Conservation (phyloP, 2,113 vertebrate species). For the Machaerirhynchus nigripectus region DNA sequence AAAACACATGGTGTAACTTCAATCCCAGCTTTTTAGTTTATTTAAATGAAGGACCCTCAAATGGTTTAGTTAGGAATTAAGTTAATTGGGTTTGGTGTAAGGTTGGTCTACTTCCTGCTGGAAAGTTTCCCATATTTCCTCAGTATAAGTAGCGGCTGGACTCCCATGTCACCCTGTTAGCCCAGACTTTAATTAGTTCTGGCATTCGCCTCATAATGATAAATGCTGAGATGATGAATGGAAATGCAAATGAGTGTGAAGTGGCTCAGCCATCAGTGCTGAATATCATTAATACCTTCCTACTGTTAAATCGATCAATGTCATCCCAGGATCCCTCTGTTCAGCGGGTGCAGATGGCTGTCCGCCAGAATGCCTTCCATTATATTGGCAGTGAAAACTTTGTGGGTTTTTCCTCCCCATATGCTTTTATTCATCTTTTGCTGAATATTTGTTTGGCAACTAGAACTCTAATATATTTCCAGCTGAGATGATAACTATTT, state of each 20-base stretch:
- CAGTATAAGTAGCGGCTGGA: constrained; percentile 75
- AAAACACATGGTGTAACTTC: constrained; percentile 27
- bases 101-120: constrained; percentile 84
- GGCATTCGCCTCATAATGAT: constrained; percentile 92
- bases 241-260: constrained; percentile 94
- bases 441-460: constrained; percentile 81
- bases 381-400: constrained; percentile 64
- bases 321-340: constrained; percentile 79
- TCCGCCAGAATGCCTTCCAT: constrained; percentile 72
- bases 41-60: constrained; percentile 83
- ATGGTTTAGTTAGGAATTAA: constrained; percentile 84
- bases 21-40: constrained; percentile 60
- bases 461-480: constrained; percentile 80
- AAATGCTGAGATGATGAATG: constrained; percentile 96
- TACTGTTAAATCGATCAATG: constrained; percentile 95
- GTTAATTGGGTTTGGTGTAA: constrained; percentile 92
- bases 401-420: constrained; percentile 72
- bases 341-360: constrained; percentile 79
- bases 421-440: constrained; percentile 77
- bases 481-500: constrained; percentile 80
- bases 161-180: constrained; percentile 89
- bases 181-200: constrained; percentile 97
- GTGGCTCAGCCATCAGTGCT: constrained; percentile 86
- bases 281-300: constrained; percentile 95
- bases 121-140: constrained; percentile 80